These are phyloP conservation scores for Aegotheles bennettii DNA, from an alignment of 2,113 vertebrate species.

Conservation along the genomic window DNA sequence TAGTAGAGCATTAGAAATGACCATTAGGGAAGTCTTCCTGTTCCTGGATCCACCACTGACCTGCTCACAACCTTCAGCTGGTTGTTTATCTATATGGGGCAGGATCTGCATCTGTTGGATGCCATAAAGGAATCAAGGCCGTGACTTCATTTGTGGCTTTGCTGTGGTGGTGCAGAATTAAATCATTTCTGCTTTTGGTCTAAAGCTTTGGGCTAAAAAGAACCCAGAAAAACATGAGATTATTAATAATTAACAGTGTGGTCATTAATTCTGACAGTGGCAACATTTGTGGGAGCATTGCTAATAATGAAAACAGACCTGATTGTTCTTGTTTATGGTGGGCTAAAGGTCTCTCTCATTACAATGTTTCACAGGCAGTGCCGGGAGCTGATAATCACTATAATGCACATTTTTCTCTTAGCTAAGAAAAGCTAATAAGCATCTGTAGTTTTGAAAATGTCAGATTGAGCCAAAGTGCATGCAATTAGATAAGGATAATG, in stretches of 20 bases:
- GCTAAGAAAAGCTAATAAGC: slow-evolving; percentile 42
- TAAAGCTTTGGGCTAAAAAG: neutral
- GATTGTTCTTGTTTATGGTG: slow-evolving; percentile 11
- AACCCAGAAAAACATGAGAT: neutral
- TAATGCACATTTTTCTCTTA: slow-evolving; percentile 9
- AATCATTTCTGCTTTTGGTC: neutral
- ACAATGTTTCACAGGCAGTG: neutral
- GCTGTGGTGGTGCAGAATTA: neutral
- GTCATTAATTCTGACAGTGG: slow-evolving; percentile 27
- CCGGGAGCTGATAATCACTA: slow-evolving; percentile 9
- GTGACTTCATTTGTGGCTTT: neutral
- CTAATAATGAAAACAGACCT: slow-evolving; percentile 36
- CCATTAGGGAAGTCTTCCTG: fast-evolving
- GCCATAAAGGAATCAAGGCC: neutral
- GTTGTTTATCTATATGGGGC: neutral
- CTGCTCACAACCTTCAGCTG: neutral
- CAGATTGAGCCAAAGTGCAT: slow-evolving; percentile 18
- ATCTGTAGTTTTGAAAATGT: slow-evolving; percentile 21
- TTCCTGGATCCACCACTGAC: neutral
- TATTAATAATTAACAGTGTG: slow-evolving; percentile 17
- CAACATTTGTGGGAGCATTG: slow-evolving; percentile 15
- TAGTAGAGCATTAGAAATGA: neutral
- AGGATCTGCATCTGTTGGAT: neutral
- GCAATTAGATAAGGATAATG: slow-evolving; percentile 45
- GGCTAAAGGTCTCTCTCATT: slow-evolving; percentile 36